Conservation (phyloP, 2,797 vertebrate genomes). For the Chrysocyon brachyurus region DNA sequence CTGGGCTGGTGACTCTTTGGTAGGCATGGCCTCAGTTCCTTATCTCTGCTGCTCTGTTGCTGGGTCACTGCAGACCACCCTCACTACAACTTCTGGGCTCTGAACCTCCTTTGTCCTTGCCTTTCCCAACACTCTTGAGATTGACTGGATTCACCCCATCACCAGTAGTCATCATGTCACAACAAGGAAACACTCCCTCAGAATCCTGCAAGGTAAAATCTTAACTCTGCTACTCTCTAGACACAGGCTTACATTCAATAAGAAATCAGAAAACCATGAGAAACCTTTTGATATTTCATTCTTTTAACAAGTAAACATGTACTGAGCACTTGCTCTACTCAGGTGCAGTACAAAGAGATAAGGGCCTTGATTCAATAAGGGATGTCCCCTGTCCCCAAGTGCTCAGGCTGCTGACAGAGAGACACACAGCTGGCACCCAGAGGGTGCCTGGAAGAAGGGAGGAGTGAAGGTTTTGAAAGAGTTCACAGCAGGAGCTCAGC, state of each 20-base stretch:
- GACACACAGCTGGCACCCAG: not conserved
- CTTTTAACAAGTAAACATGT: slow-evolving; percentile 16
- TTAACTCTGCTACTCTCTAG: not conserved
- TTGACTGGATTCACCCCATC: not conserved
- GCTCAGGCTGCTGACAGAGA: not conserved
- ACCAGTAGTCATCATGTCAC: not conserved
- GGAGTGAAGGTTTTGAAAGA: not conserved
- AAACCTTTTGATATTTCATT: not conserved
- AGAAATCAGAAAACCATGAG: not conserved
- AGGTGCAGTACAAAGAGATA: not conserved
- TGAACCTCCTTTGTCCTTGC: not conserved
- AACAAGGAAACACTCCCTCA: not conserved
- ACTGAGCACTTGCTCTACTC: not conserved
- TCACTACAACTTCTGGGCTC: not conserved
- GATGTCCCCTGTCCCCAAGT: not conserved
- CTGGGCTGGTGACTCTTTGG: not conserved
- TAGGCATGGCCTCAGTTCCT: too few relatives aligned
- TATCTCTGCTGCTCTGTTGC: not conserved
- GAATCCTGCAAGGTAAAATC: not conserved
- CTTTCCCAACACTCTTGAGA: not conserved
- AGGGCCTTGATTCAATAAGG: not conserved
- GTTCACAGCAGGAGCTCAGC: not conserved
- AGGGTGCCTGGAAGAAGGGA: not conserved
- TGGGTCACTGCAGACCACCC: not conserved
- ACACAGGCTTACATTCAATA: not conserved